These are phyloP conservation scores for Lacerta viridis DNA, from an alignment of 2,797 vertebrate genomes.

Conservation along the genomic window DNA sequence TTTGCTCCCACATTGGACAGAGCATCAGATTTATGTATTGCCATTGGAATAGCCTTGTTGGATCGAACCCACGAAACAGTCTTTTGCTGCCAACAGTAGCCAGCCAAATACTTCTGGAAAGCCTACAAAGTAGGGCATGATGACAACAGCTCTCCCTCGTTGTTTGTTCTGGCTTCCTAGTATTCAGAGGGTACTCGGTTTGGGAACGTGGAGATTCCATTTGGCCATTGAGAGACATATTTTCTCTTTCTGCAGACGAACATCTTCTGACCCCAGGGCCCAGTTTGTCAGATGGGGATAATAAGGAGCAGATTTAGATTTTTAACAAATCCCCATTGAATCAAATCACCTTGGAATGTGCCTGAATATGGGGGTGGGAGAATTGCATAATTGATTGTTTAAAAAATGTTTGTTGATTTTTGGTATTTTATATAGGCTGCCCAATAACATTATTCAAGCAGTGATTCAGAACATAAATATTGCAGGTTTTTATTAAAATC, in stretches of 20 bases:
- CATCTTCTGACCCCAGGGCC: neutral
- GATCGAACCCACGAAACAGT: neutral
- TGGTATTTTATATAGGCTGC: no score
- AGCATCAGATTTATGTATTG: neutral
- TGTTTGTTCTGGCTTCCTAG: neutral
- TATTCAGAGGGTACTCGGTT: neutral
- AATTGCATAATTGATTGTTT: neutral
- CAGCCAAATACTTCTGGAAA: neutral
- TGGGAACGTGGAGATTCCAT: neutral
- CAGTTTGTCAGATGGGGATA: neutral
- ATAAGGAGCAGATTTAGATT: neutral
- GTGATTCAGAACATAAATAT: no score
- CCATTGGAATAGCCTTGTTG: neutral
- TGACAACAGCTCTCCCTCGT: neutral
- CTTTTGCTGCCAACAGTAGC: neutral
- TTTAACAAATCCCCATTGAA: neutral
- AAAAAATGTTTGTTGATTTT: no score
- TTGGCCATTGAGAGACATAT: neutral
- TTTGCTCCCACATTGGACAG: neutral
- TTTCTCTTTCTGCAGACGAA: neutral
- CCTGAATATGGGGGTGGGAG: neutral
- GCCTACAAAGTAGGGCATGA: neutral
- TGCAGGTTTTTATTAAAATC: no score
- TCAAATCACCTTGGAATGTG: neutral
- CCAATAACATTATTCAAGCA: no score